Evolutionary conservation across 2,888 invertebrate genomes (phyloP), one percentile per base, ranked within the genome.

Genomic region (Boloria euphrosyne): DNA sequence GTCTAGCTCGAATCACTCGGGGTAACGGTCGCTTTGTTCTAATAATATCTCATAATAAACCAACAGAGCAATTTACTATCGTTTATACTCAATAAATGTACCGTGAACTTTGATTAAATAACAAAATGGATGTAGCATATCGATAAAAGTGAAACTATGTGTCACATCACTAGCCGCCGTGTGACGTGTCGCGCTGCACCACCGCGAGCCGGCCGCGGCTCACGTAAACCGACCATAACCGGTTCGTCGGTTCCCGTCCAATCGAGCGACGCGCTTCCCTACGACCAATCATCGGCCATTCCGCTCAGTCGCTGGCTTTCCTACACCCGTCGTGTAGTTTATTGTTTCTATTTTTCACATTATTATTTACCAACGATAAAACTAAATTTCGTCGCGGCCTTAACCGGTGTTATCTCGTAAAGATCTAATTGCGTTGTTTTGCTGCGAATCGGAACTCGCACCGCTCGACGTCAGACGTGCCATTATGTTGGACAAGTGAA

Each of bases 401-500:
- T 70, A 81, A 80, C 80, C 77, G 74, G 83, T 80, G 77, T 74
- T 73, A 82, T 80, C 81, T 74, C 65, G 79, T 57, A 60, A 38
- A 31, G 53, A 31, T 46, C 43, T 54, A 38, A 61, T 63, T 60
- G 51, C 55, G 51, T 43, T 58, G 17, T 22, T 68, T 64, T 49
- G 50, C 50, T 60, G 65, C 53, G 46, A 55, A 54, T 50, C 54
- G 64, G 16, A 51, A 27, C 31, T 22, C 38, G 38, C n/a, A 58
- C 7, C 17, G 38, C 22, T 59, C 59, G 52, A 17, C 49, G 65
- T 50, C 38, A 49, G 52, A 50, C 57, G 61, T 38, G 52, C 31
- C 13, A 90, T 85, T 81, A 91, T 91, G 91, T 90, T 91, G 84
- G 91, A 91, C 85, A 91, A 91, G 88, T 89, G 82, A 89, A 81